Percentiles rank a stretch among this genome's conserved stretches.
Evolutionary conservation across 2,113 vertebrate genomes (phyloP).

Genomic region (Maccullochella peelii): DNA sequence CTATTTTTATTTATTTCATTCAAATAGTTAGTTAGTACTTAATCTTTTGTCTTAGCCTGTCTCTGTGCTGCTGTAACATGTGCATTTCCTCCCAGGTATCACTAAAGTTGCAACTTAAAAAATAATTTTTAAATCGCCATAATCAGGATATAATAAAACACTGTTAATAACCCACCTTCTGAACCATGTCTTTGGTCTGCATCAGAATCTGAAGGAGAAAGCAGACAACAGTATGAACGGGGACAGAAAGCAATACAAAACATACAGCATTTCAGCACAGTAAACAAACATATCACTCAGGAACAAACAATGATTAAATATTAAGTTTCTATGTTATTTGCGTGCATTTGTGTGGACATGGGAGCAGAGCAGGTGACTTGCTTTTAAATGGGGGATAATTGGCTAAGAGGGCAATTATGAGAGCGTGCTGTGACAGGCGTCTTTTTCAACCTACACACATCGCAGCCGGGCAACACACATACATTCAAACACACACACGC

Average conservation of each 20-base stretch:
- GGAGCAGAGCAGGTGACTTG: constrained; percentile 94
- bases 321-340: constrained; percentile 75
- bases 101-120: not conserved
- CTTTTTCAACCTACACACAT: constrained; percentile 95
- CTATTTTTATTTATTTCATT: not conserved
- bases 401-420: constrained; percentile 98
- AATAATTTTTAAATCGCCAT: too few species aligned
- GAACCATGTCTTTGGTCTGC: constrained; percentile 99
- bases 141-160: not conserved
- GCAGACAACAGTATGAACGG: constrained; percentile 41
- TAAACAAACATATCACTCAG: constrained; percentile 83
- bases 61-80: not conserved
- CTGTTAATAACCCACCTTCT: constrained; percentile 89
- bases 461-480: constrained; percentile 64
- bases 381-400: constrained; percentile 97
- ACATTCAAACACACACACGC: constrained; percentile 88
- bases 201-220: constrained; percentile 92
- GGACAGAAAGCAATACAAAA: constrained; percentile 24
- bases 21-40: not conserved
- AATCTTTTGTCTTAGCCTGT: not conserved
- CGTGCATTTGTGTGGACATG: constrained; percentile 52
- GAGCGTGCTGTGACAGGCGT: constrained; percentile 93
- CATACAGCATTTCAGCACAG: constrained; percentile 10
- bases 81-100: not conserved
- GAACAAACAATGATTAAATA: constrained; percentile 94